Evolutionary conservation across 1,140 invertebrate species (phyloP), one percentile per base, ranked within the genome.

Genomic region (Neocloeon triangulifer): DNA sequence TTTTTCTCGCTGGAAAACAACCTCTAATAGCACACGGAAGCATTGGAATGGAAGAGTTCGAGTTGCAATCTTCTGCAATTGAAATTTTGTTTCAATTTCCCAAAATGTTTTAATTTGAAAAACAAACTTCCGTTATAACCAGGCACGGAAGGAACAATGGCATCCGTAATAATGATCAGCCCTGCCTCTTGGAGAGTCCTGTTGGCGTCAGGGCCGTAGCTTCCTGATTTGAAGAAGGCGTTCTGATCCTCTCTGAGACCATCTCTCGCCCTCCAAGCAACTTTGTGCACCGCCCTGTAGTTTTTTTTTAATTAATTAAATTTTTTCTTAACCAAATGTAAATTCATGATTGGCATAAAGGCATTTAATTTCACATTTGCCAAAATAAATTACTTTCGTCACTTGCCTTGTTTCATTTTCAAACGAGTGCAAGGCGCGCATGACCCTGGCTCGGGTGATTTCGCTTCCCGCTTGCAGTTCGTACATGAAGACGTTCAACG

Each of bases 101-200:
- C n/a, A n/a, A n/a, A n/a, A n/a, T n/a, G n/a, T n/a, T n/a, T n/a
- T n/a, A n/a, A n/a, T n/a, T n/a, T n/a, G n/a, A n/a, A n/a, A n/a
- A n/a, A n/a, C n/a, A n/a, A n/a, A n/a, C n/a, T n/a, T n/a, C n/a
- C n/a, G n/a, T n/a, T n/a, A n/a, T n/a, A n/a, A n/a, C n/a, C n/a
- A n/a, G 43, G 38, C 15, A 40, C 29, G 7, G 40, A 35, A 2
- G 42, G 50, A 13, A 62, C 34, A 7, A 35, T 23, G 1, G 46
- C 42, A 43, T 60, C 52, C 1, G 56, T 51, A 36, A 62, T 54
- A 0, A 60, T 36, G n/a, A 53, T 22, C 1, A 63, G 36, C 16
- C 49, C 52, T 18, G 49, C 43, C 14, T 48, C 42, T 4, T 37
- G 32, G 33, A 62, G 58, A 2, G 57, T 57, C 15, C 45, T 40